Base-by-base conservation (phyloP, 1,140 invertebrate species). In the Aplysia californica region DNA sequence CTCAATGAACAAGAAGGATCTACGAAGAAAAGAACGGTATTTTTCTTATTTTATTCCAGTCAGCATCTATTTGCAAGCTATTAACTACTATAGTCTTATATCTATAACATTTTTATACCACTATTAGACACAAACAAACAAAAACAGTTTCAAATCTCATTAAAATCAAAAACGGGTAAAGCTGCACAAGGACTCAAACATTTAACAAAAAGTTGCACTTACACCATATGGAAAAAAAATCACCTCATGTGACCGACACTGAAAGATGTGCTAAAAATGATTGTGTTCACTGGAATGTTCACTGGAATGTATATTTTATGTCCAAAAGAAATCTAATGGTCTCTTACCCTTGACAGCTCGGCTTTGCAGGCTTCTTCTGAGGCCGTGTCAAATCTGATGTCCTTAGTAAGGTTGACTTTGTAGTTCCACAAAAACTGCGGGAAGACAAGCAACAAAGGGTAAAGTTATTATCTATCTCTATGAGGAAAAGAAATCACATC, bases 381-480 rank as follows among this genome's bases (percentile, higher is more conserved):
- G 35, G 94, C 92, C 33, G 91, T 90, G 41, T 95, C 91, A 86
- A 98, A 93, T 84, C 94, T 93, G 61, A 92, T 87, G 88, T 95
- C 94, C 69, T 93, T 91, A 2, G 95, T 94, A 44, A 97, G 88
- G 79, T 94, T 93, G 29, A 92, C 91, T 80, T 95, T 94, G 82
- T 94, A 94, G 0, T 91, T 87, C 94, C 94, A 97, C 65, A 97
- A 90, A 31, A 93, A 80, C 91, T 91, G 81, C n/a, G 85, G 84
- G 65, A 70, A 64, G 79, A 68, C 64, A 70, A 65, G 59, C 56
- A 58, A 31, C 65, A 65, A 73, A 50, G n/a, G 23, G 21, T 50
- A 26, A 31, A 23, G 3, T 39, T 50, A 20, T 36, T 15, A 59
- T 67, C 3, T 29, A 21, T 50, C 33, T 29, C n/a, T 20, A 39